These are phyloP conservation scores for Cheumatopsyche charites DNA, from an alignment of 1,140 invertebrate species.

Conservation along the genomic window DNA sequence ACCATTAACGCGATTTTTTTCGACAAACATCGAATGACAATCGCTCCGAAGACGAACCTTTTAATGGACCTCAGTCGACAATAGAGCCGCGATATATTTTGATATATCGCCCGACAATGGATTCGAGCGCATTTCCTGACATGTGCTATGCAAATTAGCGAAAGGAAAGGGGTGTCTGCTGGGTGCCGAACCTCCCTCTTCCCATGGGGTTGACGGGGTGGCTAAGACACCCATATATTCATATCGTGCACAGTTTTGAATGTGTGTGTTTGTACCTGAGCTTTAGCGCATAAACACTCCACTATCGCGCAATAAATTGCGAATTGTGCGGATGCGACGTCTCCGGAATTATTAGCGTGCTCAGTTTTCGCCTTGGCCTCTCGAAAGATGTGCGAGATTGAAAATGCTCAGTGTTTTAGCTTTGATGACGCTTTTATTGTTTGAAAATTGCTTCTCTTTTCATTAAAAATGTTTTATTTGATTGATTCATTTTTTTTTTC, in stretches of 20 bases:
- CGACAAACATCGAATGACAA: constrained; percentile 1
- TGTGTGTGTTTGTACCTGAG: not conserved
- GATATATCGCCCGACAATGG: constrained; percentile 37
- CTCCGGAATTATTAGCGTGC: too few species aligned
- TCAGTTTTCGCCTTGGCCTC: too few species aligned
- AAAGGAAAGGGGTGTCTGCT: constrained; percentile 33
- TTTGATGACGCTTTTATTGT: not conserved
- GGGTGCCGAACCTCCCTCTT: not conserved
- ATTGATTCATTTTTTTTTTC: too few species aligned
- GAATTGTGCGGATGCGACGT: constrained; percentile 5
- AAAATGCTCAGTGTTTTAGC: not conserved
- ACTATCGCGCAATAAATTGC: not conserved
- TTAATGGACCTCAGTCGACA: constrained; percentile 25
- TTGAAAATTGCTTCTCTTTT: too few species aligned
- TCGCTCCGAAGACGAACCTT: constrained; percentile 6
- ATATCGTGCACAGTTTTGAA: not conserved
- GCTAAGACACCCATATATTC: not conserved
- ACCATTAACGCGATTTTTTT: not conserved
- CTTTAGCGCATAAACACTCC: constrained; percentile 6
- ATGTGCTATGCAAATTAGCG: constrained; percentile 45
- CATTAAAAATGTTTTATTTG: too few species aligned
- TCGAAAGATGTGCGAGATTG: not conserved
- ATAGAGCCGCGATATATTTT: constrained; percentile 46
- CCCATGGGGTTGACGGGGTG: not conserved
- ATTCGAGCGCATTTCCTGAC: constrained; percentile 37